Base-by-base conservation (phyloP, 1,140 invertebrate genomes). In the Ceratoteleas bidentatus region DNA sequence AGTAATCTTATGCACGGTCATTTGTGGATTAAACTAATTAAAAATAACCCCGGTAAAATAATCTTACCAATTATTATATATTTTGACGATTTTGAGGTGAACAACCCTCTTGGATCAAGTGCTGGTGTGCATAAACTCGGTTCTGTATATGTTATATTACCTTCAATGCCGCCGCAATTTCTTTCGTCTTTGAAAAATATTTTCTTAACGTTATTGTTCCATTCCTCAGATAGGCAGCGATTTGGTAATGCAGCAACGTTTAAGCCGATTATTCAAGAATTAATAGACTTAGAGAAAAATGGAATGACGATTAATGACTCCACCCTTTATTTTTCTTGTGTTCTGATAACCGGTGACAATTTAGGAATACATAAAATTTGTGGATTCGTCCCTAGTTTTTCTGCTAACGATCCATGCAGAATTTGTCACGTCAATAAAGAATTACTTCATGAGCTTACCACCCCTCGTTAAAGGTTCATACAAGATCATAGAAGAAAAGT, bases 181-280 rank as follows among this genome's bases (percentile, higher is more conserved):
- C 61, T 49, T 54, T 83, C 79, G 11, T 70, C 73, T 72, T 53
- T 89, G 24, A 74, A 87, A 34, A 86, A 88, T 66, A 88, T 90
- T 53, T 89, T 88, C 77, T 70, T 89, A 52, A 62, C 73, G 52
- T 16, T 64, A 13, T 40, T 90, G 16, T 88, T 89, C 58, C 74
- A 87, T 50, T 64, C 81, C 16, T 50, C 76, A n/a, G 84, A 90
- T 82, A 60, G 83, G 65, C 75, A 57, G 24, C n/a, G 36, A 13
- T 85, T 81, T 75, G 76, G 81, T 11, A 86, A 85, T 83, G 16
- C 64, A 56, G 52, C 53, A 7, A 74, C 80, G 52, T 87, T 89
- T 65, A 38, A 58, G 16, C 69, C 58, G 58, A 15, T 86, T 16
- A 84, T 87, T 54, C 14, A 86, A 75, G 86, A 89, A 74, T 13